Evolutionary conservation across 2,888 invertebrate species (phyloP).

Genomic region (Arctia plantaginis): DNA sequence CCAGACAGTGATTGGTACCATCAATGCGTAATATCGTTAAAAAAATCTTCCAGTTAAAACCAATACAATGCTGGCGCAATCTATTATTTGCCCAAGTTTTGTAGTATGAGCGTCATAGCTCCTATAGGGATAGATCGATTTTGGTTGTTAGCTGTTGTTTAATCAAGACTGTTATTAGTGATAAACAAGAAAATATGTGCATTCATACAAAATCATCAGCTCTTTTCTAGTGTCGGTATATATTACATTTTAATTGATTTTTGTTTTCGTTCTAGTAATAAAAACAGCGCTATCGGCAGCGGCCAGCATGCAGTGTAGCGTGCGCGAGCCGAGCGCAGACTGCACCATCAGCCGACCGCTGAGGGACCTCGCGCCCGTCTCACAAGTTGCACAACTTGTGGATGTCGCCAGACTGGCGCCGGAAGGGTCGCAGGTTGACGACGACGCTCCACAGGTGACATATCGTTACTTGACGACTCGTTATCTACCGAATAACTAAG

Average conservation of each 20-base stretch:
- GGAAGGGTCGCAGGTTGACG: conserved; percentile 30
- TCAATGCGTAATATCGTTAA: too few relatives aligned
- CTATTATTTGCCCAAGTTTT: too few relatives aligned
- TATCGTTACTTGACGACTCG: not conserved
- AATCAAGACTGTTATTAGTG: too few relatives aligned
- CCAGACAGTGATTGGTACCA: too few relatives aligned
- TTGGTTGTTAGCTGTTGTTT: too few relatives aligned
- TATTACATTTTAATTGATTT: not conserved
- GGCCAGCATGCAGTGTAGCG: conserved; percentile 49
- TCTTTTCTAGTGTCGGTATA: too few relatives aligned
- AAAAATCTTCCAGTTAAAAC: too few relatives aligned
- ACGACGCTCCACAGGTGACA: conserved; percentile 54
- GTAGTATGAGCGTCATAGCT: too few relatives aligned
- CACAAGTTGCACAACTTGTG: conserved; percentile 31
- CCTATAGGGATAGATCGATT: too few relatives aligned
- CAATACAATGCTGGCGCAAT: too few relatives aligned
- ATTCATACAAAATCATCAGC: too few relatives aligned
- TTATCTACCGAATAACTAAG: not conserved
- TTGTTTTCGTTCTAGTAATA: conserved; percentile 58
- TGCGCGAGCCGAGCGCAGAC: conserved; percentile 30
- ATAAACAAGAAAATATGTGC: too few relatives aligned
- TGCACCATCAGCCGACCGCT: conserved; percentile 30
- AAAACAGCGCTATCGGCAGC: conserved; percentile 65
- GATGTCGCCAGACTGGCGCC: conserved; percentile 56
- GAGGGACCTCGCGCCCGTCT: conserved; percentile 13